phyloP scores from a whole-genome alignment of 2,888 invertebrate species.

The Heliconius aoede region DNA sequence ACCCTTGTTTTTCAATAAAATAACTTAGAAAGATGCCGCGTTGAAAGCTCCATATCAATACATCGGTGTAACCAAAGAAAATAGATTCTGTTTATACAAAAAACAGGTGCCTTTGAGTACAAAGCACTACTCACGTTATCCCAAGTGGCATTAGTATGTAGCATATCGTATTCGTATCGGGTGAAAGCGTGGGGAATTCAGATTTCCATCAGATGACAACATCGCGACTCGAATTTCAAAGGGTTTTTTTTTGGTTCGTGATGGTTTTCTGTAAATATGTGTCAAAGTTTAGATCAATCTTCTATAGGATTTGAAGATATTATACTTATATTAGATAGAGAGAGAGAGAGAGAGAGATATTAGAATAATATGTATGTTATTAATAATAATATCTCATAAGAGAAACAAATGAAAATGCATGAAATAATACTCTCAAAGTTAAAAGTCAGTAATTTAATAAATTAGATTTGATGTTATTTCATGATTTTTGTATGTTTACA shows the following conservation, averaged over 20 bases:
- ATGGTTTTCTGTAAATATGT: conserved; percentile 32
- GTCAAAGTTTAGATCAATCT: conserved; percentile 53
- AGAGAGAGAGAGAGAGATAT: no score
- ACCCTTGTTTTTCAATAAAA: conserved; percentile 17
- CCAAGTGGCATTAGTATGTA: conserved; percentile 80
- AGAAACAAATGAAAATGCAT: no score
- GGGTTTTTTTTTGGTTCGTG: conserved; percentile 65
- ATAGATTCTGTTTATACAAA: conserved; percentile 71
- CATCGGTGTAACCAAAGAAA: conserved; percentile 55
- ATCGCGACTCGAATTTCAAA: conserved; percentile 77
- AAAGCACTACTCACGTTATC: conserved; percentile 75
- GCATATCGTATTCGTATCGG: conserved; percentile 79
- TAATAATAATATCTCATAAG: no score
- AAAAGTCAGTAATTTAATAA: no score
- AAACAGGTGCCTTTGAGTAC: conserved; percentile 80
- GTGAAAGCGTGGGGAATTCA: conserved; percentile 80
- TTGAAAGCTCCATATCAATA: conserved; percentile 50
- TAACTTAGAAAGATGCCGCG: conserved; percentile 14
- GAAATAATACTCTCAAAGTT: no score
- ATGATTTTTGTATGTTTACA: background rate
- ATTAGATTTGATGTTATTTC: background rate
- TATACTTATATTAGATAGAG: no score
- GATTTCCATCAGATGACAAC: conserved; percentile 72
- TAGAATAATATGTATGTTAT: no score
- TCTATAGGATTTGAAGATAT: background rate